Percentiles rank a stretch among this genome's conserved stretches.
These are phyloP conservation scores for Drosophila peninsularis DNA, from an alignment of 2,888 invertebrate species.

Conservation along the genomic window DNA sequence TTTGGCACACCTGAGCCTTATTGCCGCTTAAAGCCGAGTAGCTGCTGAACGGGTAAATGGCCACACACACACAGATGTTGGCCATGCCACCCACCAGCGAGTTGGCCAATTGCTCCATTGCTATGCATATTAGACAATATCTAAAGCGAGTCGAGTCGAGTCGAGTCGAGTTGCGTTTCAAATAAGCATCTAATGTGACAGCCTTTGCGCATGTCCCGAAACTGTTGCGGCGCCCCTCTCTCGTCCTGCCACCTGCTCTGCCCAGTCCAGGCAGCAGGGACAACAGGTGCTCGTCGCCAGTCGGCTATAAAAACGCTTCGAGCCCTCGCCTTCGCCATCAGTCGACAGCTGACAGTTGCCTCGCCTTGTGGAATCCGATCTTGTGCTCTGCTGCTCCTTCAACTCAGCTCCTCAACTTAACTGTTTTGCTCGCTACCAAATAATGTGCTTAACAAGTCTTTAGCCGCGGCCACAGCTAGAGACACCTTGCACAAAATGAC, in stretches of 20 bases:
- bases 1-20: conserved; percentile 73
- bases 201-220: conserved; percentile 69
- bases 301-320: conserved; percentile 57
- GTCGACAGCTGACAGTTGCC: conserved; percentile 49
- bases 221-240: background rate
- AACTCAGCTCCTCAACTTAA: background rate
- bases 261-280: conserved; percentile 17
- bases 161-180: conserved; percentile 49
- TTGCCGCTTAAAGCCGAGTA: conserved; percentile 45
- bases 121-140: conserved; percentile 58
- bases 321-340: conserved; percentile 36
- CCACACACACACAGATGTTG: conserved; percentile 23
- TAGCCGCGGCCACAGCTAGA: background rate
- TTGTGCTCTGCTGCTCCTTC: conserved; percentile 5
- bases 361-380: conserved; percentile 46
- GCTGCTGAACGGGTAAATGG: conserved; percentile 29
- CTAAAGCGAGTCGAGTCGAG: conserved; percentile 24
- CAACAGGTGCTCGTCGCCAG: conserved; percentile 66
- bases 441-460: conserved; percentile 26
- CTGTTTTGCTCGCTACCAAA: background rate
- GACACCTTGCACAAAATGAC: background rate
- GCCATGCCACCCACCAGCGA: conserved; percentile 33
- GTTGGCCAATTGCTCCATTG: conserved; percentile 48
- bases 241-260: conserved; percentile 10
- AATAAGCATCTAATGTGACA: conserved; percentile 39